Percentiles rank a stretch among this genome's conserved stretches.
Conservation (phyloP, 1,140 invertebrate genomes). For the Ceratosolen solmsi region DNA sequence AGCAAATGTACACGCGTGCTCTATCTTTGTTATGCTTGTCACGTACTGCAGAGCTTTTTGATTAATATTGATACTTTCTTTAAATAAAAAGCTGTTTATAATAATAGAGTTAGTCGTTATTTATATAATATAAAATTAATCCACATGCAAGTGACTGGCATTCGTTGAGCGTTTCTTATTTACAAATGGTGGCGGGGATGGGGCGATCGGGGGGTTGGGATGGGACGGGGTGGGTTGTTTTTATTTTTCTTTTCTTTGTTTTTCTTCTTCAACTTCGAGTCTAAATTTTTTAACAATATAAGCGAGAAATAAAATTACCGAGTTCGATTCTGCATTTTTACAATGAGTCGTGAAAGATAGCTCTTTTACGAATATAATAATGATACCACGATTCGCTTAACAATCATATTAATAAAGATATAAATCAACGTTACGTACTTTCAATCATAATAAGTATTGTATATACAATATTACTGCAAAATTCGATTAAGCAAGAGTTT, state of each 20-base stretch:
- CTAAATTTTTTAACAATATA: constrained; percentile 12
- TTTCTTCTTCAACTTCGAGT: constrained; percentile 6
- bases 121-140: constrained; percentile 26
- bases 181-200: too few relatives aligned
- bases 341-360: constrained; percentile 31
- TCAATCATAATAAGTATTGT: constrained; percentile 47
- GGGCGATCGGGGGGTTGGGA: too few relatives aligned
- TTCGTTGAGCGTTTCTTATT: constrained; percentile 43
- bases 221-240: too few relatives aligned
- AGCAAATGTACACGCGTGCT: constrained; percentile 60
- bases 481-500: constrained; percentile 7
- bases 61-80: constrained; percentile 27
- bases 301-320: neutral
- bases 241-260: too few relatives aligned
- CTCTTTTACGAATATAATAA: constrained; percentile 12
- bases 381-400: constrained; percentile 28
- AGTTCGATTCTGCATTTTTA: constrained; percentile 22
- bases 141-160: constrained; percentile 48
- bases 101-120: constrained; percentile 31
- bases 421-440: constrained; percentile 39
- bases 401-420: constrained; percentile 30
- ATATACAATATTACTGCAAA: constrained; percentile 44
- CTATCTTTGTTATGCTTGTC: constrained; percentile 51
- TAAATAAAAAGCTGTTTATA: constrained; percentile 20
- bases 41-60: constrained; percentile 53